phyloP scores from a whole-genome alignment of 1,140 invertebrate genomes.

The Drosophila athabasca region DNA sequence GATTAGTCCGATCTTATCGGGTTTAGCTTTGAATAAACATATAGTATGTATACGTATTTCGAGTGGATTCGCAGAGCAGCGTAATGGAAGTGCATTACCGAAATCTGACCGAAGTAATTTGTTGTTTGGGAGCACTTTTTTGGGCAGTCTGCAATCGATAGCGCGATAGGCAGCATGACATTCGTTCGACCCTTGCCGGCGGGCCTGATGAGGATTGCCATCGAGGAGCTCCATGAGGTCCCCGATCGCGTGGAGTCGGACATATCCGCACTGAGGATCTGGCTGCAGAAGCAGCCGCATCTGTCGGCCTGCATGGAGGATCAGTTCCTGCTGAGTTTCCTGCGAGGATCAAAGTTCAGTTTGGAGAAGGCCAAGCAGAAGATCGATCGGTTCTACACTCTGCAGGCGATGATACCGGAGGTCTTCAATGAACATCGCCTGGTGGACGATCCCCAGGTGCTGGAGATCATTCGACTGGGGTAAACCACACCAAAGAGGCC shows the following conservation, averaged over 20 bases:
- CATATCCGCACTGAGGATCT: conserved; percentile 85
- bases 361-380: conserved; percentile 87
- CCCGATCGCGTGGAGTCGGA: conserved; percentile 85
- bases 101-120: background rate
- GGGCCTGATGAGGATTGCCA: conserved; percentile 82
- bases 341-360: conserved; percentile 88
- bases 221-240: conserved; percentile 86
- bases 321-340: conserved; percentile 86
- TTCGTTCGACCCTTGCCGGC: conserved; percentile 56
- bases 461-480: conserved; percentile 85
- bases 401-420: conserved; percentile 86
- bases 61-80: background rate
- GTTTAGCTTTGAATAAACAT: conserved; percentile 25
- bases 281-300: conserved; percentile 87
- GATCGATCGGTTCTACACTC: conserved; percentile 87
- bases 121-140: conserved; percentile 4
- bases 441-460: conserved; percentile 67
- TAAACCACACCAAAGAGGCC: conserved; percentile 46
- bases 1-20: conserved; percentile 48
- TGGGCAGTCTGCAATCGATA: conserved; percentile 29
- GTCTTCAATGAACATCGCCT: conserved; percentile 83
- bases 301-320: conserved; percentile 85
- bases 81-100: conserved; percentile 29
- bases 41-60: too few relatives aligned
- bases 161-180: conserved; percentile 23